Conservation (phyloP, 2,113 vertebrate species). For the Chroicocephalus ridibundus region DNA sequence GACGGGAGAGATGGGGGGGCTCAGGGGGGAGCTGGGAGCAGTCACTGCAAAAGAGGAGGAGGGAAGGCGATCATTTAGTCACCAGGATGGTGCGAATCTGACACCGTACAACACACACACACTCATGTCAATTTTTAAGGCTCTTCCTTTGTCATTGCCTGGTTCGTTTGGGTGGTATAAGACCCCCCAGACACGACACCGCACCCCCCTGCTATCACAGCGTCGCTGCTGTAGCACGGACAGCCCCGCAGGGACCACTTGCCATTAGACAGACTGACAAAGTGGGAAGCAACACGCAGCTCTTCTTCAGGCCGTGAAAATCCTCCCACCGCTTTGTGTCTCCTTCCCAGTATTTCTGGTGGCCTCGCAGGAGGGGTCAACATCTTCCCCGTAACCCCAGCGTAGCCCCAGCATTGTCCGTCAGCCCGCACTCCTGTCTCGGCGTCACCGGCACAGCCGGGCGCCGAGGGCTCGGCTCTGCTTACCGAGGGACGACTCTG, state of each 20-base stretch:
- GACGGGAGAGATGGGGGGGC: constrained; percentile 85
- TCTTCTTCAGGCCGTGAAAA: neutral
- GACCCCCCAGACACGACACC: accelerated
- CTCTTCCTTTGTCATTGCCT: neutral
- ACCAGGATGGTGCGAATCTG: neutral
- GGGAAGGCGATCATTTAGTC: neutral
- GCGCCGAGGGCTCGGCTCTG: neutral
- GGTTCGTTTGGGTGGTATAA: neutral
- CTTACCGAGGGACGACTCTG: constrained; percentile 97
- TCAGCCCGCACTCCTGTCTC: accelerated
- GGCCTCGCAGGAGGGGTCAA: neutral
- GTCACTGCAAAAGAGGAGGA: constrained; percentile 79
- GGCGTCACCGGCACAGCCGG: accelerated
- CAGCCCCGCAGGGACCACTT: neutral
- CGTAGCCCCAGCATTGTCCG: neutral
- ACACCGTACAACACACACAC: accelerated
- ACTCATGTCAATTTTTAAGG: neutral
- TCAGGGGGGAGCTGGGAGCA: constrained; percentile 94
- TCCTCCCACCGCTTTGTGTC: neutral
- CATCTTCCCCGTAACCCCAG: neutral
- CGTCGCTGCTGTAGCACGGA: neutral
- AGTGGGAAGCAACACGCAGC: accelerated
- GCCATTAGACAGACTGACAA: neutral
- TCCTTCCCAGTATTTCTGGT: neutral
- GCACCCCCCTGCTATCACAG: neutral